These are phyloP conservation scores for Habropoda laboriosa DNA, from an alignment of 1,140 invertebrate species.

Conservation along the genomic window DNA sequence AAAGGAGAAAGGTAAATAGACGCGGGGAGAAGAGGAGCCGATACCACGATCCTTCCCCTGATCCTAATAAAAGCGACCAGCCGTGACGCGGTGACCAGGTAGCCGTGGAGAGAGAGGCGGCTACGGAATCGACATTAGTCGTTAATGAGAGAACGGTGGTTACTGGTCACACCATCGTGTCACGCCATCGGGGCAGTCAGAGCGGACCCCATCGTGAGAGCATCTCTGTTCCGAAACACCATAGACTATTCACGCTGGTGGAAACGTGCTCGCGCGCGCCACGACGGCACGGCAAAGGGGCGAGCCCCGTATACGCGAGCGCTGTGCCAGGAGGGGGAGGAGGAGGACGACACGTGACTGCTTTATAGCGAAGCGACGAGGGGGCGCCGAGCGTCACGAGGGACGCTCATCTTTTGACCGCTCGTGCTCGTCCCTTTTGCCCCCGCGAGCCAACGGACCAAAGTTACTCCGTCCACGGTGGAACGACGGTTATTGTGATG, in stretches of 20 bases:
- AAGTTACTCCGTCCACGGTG: constrained; percentile 54
- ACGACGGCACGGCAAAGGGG: too few species aligned
- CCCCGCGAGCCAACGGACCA: constrained; percentile 47
- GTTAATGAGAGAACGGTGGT: constrained; percentile 66
- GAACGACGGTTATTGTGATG: constrained; percentile 66
- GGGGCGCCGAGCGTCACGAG: constrained; percentile 42
- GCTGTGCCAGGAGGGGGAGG: too few species aligned
- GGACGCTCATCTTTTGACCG: constrained; percentile 71
- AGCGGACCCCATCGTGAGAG: constrained; percentile 74
- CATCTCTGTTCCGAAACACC: constrained; percentile 72
- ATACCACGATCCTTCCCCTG: constrained; percentile 26
- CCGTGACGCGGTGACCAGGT: constrained; percentile 59
- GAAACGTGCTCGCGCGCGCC: too few species aligned
- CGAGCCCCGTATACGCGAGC: constrained; percentile 63
- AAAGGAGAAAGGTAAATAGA: background rate
- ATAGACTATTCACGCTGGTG: constrained; percentile 55
- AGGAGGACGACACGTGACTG: constrained; percentile 71
- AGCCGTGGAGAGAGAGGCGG: constrained; percentile 23
- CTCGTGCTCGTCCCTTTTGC: constrained; percentile 26
- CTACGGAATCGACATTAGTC: constrained; percentile 59
- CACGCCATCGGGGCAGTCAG: constrained; percentile 64
- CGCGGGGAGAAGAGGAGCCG: background rate
- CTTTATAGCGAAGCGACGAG: constrained; percentile 70
- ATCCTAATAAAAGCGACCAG: constrained; percentile 53
- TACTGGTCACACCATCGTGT: constrained; percentile 61